Conservation (phyloP, 2,888 invertebrate genomes). For the Mesopsocus fuscifrons region DNA sequence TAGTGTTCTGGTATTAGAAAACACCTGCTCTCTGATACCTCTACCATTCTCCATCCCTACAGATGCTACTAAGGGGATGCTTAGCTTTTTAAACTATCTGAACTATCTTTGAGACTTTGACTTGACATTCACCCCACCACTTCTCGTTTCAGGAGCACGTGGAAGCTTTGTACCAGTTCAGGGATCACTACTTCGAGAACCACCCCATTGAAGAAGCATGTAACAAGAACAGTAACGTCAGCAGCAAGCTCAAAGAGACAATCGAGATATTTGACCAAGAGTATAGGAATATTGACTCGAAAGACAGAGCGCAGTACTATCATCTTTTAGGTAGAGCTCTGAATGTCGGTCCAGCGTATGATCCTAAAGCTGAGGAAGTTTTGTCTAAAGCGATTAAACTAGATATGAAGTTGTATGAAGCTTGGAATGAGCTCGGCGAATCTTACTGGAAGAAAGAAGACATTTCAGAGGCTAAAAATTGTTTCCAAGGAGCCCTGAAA, state of each 20-base stretch:
- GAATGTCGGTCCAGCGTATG: constrained; percentile 48
- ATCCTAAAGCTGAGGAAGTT: constrained; percentile 48
- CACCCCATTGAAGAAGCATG: constrained; percentile 46
- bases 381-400: constrained; percentile 70
- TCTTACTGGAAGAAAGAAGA: constrained; percentile 77
- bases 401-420: constrained; percentile 57
- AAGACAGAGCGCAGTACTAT: constrained; percentile 36
- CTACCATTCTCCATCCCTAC: no score
- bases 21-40: no score
- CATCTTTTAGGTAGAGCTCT: constrained; percentile 55
- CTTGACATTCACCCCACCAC: no score
- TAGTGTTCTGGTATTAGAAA: no score
- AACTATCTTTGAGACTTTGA: no score
- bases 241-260: constrained; percentile 38
- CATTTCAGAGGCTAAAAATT: constrained; percentile 57
- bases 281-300: constrained; percentile 30
- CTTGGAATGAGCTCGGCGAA: constrained; percentile 81
- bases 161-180: constrained; percentile 41
- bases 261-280: constrained; percentile 37
- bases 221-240: constrained; percentile 42
- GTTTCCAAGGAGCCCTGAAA: constrained; percentile 58
- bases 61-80: no score
- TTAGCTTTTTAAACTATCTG: no score
- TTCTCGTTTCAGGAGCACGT: constrained; percentile 43
- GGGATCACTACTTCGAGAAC: constrained; percentile 62